Conservation (phyloP, 2,113 vertebrate species). For the Corythoichthys haematopterus region DNA sequence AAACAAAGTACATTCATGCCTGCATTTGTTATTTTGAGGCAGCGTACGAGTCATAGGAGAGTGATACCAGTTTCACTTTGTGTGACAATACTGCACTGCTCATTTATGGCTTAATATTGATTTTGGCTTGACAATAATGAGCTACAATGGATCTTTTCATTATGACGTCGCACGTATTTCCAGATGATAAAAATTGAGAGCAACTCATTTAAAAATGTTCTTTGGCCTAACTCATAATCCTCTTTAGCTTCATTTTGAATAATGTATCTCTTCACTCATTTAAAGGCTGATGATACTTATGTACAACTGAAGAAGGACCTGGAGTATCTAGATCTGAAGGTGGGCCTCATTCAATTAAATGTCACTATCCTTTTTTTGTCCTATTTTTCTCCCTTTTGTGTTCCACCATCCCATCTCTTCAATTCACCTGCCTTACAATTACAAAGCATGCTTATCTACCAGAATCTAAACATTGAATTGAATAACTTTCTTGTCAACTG, state of each 20-base stretch:
- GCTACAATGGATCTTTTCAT: slow-evolving; percentile 21
- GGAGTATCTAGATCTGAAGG: slow-evolving; percentile 98
- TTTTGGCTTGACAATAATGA: slow-evolving; percentile 23
- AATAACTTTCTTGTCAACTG: too few species aligned
- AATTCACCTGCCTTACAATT: slow-evolving; percentile 23
- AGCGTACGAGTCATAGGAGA: slow-evolving; percentile 34
- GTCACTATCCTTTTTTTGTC: slow-evolving; percentile 40
- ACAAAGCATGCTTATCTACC: slow-evolving; percentile 17
- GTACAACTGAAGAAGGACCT: slow-evolving; percentile 97
- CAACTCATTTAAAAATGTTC: slow-evolving; percentile 41
- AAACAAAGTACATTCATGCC: slow-evolving; percentile 14
- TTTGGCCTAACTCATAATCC: slow-evolving; percentile 42
- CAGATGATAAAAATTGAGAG: slow-evolving; percentile 12
- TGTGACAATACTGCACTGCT: slow-evolving; percentile 38
- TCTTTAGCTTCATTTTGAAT: slow-evolving; percentile 63
- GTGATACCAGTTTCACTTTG: slow-evolving; percentile 20
- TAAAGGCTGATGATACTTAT: slow-evolving; percentile 95
- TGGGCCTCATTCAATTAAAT: slow-evolving; percentile 65
- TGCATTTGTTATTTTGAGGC: slow-evolving; percentile 30
- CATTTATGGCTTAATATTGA: slow-evolving; percentile 27
- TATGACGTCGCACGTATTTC: background rate
- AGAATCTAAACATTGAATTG: too few species aligned
- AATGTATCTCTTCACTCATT: slow-evolving; percentile 66
- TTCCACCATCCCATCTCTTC: slow-evolving; percentile 30
- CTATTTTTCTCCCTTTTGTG: slow-evolving; percentile 33